Evolutionary conservation across 2,113 vertebrate species (phyloP).

Genomic region (Alectura lathami): DNA sequence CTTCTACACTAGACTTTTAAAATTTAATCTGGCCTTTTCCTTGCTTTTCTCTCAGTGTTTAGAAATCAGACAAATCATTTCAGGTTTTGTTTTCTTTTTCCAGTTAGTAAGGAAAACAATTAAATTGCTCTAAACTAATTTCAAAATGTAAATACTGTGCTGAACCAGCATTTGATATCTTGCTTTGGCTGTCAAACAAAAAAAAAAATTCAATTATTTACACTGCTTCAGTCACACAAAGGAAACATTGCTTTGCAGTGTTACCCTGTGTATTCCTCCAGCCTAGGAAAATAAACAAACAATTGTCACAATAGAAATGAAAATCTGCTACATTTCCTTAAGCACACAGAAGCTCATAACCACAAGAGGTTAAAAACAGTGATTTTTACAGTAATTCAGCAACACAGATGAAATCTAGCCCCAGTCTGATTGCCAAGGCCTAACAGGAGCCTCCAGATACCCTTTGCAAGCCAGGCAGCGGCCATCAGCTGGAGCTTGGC

Average conservation of each 20-base stretch:
- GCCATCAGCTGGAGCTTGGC: neutral
- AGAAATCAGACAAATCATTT: neutral
- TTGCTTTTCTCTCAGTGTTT: neutral
- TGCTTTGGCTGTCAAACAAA: slow-evolving; percentile 30
- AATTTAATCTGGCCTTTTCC: neutral
- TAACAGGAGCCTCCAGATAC: neutral
- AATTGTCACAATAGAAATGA: neutral
- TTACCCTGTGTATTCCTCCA: neutral
- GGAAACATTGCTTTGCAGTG: neutral
- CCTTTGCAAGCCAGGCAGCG: neutral
- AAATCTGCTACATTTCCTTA: neutral
- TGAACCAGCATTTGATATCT: slow-evolving; percentile 13
- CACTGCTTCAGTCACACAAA: slow-evolving; percentile 25
- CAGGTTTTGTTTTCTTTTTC: neutral
- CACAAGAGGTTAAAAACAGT: neutral
- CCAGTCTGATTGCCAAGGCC: neutral
- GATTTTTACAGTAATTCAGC: neutral
- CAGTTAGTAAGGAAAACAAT: neutral
- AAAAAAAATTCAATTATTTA: slow-evolving; percentile 28
- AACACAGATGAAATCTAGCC: neutral
- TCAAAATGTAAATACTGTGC: neutral
- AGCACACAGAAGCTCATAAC: neutral
- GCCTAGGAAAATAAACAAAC: neutral
- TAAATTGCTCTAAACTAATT: neutral
- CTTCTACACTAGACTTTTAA: neutral